Evolutionary conservation across 2,797 vertebrate species (phyloP).

Genomic region (Buphagus erythrorhynchus): DNA sequence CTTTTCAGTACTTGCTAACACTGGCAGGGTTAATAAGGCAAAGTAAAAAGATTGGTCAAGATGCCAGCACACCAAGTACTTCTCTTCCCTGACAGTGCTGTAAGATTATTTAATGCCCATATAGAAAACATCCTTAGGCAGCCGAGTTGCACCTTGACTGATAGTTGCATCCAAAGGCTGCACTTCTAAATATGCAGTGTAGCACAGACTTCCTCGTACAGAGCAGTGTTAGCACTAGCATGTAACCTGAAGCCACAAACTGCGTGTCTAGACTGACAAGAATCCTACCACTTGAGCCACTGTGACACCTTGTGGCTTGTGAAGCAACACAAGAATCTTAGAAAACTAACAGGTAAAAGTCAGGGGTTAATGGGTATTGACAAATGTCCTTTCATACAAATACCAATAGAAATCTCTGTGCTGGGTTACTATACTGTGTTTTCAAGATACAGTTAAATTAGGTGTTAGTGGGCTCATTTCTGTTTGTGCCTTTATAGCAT

Average conservation of each 20-base stretch:
- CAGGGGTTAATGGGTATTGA: background rate
- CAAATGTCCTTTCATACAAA: background rate
- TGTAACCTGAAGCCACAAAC: slow-evolving; percentile 16
- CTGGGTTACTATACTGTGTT: background rate
- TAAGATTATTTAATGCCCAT: slow-evolving; percentile 11
- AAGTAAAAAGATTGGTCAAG: background rate
- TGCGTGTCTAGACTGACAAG: slow-evolving; percentile 46
- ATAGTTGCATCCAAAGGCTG: background rate
- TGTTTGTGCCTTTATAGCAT: background rate
- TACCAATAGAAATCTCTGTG: background rate
- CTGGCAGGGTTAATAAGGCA: background rate
- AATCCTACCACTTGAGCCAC: slow-evolving; percentile 32
- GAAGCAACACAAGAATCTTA: background rate
- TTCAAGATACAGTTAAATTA: background rate
- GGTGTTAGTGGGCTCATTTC: background rate
- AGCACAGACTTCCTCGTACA: background rate
- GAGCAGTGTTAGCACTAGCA: background rate
- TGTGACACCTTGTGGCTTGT: slow-evolving; percentile 51
- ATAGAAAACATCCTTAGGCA: background rate
- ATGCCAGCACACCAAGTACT: background rate
- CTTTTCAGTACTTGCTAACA: background rate
- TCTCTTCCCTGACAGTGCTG: background rate
- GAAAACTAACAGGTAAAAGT: background rate
- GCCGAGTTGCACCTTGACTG: background rate
- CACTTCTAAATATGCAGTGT: background rate